These are phyloP conservation scores for Chymomyza costata DNA, from an alignment of 1,140 invertebrate species.

Conservation along the genomic window DNA sequence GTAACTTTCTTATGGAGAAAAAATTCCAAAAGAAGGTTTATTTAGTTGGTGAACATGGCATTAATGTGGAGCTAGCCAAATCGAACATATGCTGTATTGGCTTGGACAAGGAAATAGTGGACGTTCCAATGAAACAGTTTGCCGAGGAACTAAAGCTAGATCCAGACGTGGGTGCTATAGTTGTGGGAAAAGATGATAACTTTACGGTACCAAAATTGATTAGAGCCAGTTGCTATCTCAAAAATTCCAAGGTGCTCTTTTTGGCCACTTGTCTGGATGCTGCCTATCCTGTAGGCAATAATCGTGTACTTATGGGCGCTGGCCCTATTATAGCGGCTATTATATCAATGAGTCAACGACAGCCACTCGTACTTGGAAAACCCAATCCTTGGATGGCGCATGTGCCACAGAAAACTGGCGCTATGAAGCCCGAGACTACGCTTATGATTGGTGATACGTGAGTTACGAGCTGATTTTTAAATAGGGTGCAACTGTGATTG, in stretches of 20 bases:
- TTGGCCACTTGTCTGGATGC: conserved; percentile 39
- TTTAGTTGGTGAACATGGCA: conserved; percentile 36
- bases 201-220: conserved; percentile 37
- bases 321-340: conserved; percentile 41
- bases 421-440: conserved; percentile 43
- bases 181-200: conserved; percentile 40
- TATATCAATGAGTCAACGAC: conserved; percentile 20
- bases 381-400: conserved; percentile 50
- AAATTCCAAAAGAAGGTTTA: conserved; percentile 39
- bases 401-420: background rate
- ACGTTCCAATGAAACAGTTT: conserved; percentile 16
- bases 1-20: conserved; percentile 27
- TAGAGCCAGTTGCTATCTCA: conserved; percentile 26
- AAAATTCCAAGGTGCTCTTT: conserved; percentile 25
- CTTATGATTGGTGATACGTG: conserved; percentile 58
- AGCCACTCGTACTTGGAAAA: conserved; percentile 46
- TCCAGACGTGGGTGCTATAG: conserved; percentile 41
- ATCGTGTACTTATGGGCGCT: conserved; percentile 33
- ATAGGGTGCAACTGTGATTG: background rate
- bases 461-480: conserved; percentile 6
- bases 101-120: background rate
- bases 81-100: conserved; percentile 7
- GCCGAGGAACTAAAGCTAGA: conserved; percentile 23
- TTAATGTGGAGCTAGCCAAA: conserved; percentile 23
- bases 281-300: conserved; percentile 30